Evolutionary conservation across 2,113 vertebrate genomes (phyloP), one percentile per base, ranked within the genome.

Genomic region (Beaufortia kweichowensis): DNA sequence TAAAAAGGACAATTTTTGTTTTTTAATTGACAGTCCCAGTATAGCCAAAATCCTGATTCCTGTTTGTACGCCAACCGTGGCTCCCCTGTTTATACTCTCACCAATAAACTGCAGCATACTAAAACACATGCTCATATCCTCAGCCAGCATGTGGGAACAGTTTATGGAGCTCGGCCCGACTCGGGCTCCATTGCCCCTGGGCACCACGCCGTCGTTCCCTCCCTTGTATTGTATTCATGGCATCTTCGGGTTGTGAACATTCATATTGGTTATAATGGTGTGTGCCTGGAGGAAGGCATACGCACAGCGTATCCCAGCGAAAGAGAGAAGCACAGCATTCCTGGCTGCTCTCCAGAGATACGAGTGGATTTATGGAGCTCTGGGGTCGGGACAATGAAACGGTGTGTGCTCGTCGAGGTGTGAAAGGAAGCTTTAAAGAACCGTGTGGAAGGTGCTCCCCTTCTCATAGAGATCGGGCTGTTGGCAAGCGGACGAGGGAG

Each of bases 41-140:
- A 11, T 12, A 41, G 12, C 5, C 5, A 17, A 6, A 0, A 15
- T 46, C 43, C 10, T 17, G 15, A 0, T 15, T 46, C 43, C 10
- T 17, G 15, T 46, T 53, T 53, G 19, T 8, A n/a, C 21, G 48
- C 48, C 48, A 53, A 8, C 19, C n/a, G 6, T 2, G 8, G 19
- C 19, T 53, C n/a, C 48, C 19, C 48, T 53, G 6, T 35, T 59
- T 17, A 4, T 67, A 29, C 50, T 50, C 60, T 19, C 14, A 50
- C 48, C 75, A 55, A 55, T 23, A 80, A 66, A 62, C 72, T 56
- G 75, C 10, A 65, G 67, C 71, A 77, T 65, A 28, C 53, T 73
- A 53, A 26, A 14, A 8, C 21, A 66, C 72, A 85, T 81, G 81
- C 79, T 82, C 83, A 85, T 84, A 84, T 77, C 64, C 79, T 81